phyloP scores from a whole-genome alignment of 1,140 invertebrate species.

The Drosophila orosa region DNA sequence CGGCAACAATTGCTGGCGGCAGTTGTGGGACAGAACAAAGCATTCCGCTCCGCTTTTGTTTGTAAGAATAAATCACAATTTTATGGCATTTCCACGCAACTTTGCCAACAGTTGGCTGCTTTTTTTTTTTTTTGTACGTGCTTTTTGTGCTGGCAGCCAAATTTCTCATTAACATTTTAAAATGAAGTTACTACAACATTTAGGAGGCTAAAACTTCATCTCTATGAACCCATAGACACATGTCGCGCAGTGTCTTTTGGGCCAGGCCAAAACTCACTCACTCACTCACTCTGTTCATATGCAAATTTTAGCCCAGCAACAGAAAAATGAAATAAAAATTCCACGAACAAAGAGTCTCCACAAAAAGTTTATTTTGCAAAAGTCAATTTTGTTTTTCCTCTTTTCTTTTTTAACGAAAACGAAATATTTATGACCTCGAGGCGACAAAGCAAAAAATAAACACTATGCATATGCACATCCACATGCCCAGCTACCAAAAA shows the following conservation, averaged over 20 bases:
- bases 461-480: slow-evolving; percentile 9
- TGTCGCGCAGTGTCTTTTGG: slow-evolving; percentile 50
- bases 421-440: slow-evolving; percentile 74
- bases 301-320: slow-evolving; percentile 58
- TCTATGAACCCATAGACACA: slow-evolving; percentile 6
- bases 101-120: slow-evolving; percentile 28
- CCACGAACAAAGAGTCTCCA: slow-evolving; percentile 19
- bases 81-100: slow-evolving; percentile 57
- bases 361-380: slow-evolving; percentile 50
- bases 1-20: slow-evolving; percentile 8
- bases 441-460: slow-evolving; percentile 62
- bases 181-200: slow-evolving; percentile 49
- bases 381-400: slow-evolving; percentile 28
- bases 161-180: slow-evolving; percentile 48
- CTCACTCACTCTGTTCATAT: slow-evolving; percentile 54
- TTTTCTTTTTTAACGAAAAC: slow-evolving; percentile 58
- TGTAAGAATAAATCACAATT: slow-evolving; percentile 68
- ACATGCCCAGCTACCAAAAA: slow-evolving; percentile 22
- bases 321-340: slow-evolving; percentile 22
- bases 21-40: slow-evolving; percentile 26
- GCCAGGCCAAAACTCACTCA: slow-evolving; percentile 33
- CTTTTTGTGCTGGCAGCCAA: slow-evolving; percentile 25
- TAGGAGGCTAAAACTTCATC: background rate
- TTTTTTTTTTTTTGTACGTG: slow-evolving; percentile 52
- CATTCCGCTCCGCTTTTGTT: slow-evolving; percentile 52